These are phyloP conservation scores for Patella ulyssiponensis DNA, from an alignment of 2,888 invertebrate genomes.

Conservation along the genomic window DNA sequence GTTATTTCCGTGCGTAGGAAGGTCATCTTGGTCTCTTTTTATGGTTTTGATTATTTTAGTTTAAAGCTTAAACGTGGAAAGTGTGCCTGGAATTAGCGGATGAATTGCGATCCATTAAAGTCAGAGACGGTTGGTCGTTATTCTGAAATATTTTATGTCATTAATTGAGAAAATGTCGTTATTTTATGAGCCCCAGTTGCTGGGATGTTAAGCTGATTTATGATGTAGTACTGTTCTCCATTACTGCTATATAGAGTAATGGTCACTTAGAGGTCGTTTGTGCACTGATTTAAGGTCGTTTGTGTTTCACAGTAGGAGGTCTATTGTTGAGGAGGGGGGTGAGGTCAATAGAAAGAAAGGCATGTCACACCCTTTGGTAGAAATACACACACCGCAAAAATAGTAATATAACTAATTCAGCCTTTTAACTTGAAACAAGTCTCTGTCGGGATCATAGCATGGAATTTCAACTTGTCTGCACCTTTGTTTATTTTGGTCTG, in stretches of 20 bases:
- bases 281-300: conserved; percentile 4
- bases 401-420: no score
- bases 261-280: neutral
- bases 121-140: neutral
- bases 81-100: neutral
- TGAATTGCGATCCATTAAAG: conserved; percentile 7
- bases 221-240: no score
- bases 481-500: neutral
- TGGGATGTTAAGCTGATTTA: neutral
- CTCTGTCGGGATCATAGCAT: no score
- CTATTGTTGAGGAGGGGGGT: neutral
- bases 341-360: no score
- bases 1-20: neutral
- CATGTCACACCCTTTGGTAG: conserved; percentile 1
- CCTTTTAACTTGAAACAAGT: no score
- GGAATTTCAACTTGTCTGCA: no score
- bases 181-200: conserved; percentile 9
- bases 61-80: conserved; percentile 4
- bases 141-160: neutral
- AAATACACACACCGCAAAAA: no score
- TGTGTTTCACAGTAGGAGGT: conserved; percentile 3
- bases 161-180: conserved; percentile 3
- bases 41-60: conserved; percentile 5
- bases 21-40: neutral
- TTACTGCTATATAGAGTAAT: neutral